Base-by-base conservation (phyloP, 1,140 invertebrate genomes). In the Heliconius hermathena region DNA sequence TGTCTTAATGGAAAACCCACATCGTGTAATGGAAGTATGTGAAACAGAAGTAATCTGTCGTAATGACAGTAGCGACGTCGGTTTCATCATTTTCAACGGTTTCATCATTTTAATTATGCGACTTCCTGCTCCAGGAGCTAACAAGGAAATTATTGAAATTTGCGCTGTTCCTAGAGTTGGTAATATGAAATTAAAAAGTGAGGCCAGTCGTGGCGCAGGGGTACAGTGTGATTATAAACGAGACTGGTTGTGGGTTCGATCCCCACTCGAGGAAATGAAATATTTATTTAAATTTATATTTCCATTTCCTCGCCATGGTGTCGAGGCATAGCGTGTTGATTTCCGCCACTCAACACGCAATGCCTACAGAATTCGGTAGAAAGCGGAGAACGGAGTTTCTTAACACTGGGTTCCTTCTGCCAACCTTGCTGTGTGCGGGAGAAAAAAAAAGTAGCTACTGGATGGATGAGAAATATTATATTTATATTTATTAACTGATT, bases 81-180 rank as follows among this genome's bases (percentile, higher is more conserved):
- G 60, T 79, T 79, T 79, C 54, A 74, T 74, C 46, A 74, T 79
- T 74, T 78, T 49, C 11, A 46, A 46, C 41, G 41, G 41, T 46
- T 13, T 52, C 54, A 75, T 79, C 49, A 75, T 79, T 74, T 79
- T 54, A 79, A 79, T 79, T 74, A 52, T 13, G 26, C 46, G 18
- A 54, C 72, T 74, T 79, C 73, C 78, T 74, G 73, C 57, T 38
- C 4, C 41, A 41, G 16, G 8, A n/a, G 26, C 13, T 77, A 77
- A 77, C 46, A 54, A 77, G 77, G 77, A 78, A 74, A 71, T 73
- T 74, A 49, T 29, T 66, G 78, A 74, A 79, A 79, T 74, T 79
- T 71, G n/a, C n/a, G 41, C 36, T 75, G 60, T 66, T 66, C 26
- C 60, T 29, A 26, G 11, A 29, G 60, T 29, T 60, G 57, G n/a